Conservation (phyloP, 2,113 vertebrate genomes). For the Callipepla squamata region DNA sequence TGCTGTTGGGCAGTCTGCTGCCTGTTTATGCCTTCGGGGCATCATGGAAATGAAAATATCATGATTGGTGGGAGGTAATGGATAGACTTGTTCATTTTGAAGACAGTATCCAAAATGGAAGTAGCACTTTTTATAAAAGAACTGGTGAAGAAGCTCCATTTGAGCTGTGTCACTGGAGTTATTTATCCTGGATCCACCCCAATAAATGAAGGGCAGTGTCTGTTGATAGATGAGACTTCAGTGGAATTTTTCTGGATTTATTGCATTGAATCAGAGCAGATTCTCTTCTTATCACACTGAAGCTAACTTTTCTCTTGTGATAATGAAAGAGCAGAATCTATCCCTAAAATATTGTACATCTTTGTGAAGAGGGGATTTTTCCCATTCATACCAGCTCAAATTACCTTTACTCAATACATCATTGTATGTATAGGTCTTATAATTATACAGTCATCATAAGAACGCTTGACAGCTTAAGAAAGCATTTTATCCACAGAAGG, state of each 20-base stretch:
- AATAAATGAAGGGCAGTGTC: not conserved
- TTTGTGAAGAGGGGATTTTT: not conserved
- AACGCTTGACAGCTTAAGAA: conserved; percentile 20
- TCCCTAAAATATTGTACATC: not conserved
- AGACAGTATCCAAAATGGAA: not conserved
- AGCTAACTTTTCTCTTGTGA: not conserved
- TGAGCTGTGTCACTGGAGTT: not conserved
- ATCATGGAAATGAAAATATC: not conserved
- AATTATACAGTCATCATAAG: conserved; percentile 4
- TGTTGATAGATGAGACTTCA: not conserved
- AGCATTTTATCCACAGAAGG: conserved; percentile 39
- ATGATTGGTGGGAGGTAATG: not conserved
- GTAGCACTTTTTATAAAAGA: not conserved
- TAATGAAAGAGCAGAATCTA: conserved; percentile 13
- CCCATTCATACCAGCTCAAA: not conserved
- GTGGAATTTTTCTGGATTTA: conserved; percentile 1
- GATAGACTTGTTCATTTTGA: conserved; percentile 8
- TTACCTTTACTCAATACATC: conserved; percentile 2
- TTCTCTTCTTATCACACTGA: not conserved
- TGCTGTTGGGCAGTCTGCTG: conserved; percentile 3
- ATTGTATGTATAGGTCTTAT: not conserved
- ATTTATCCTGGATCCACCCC: not conserved
- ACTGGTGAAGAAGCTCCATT: not conserved
- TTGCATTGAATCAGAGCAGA: not conserved
- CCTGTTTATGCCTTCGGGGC: not conserved